These are phyloP conservation scores for Macaca mulatta DNA, from an alignment of 2,113 vertebrate species.

Conservation along the genomic window DNA sequence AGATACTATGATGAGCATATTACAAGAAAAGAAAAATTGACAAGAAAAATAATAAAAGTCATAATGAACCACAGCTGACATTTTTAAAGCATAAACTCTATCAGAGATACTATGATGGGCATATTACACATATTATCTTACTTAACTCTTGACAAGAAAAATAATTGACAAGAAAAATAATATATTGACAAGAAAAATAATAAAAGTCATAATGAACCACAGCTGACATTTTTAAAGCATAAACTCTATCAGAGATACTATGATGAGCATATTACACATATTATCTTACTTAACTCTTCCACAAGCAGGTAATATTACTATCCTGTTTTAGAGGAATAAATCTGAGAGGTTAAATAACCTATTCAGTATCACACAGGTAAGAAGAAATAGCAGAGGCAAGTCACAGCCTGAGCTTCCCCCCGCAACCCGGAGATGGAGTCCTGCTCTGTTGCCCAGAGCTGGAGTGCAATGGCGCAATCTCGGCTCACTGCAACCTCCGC, in stretches of 20 bases:
- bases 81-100: not conserved
- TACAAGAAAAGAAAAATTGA: too few relatives aligned
- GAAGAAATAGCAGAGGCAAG: not conserved
- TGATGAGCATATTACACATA: not conserved
- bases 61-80: not conserved
- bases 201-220: not conserved
- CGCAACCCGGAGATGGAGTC: too few relatives aligned
- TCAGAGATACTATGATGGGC: not conserved
- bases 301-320: not conserved
- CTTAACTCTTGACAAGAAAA: slow-evolving; percentile 42
- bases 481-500: too few relatives aligned
- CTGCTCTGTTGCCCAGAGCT: too few relatives aligned
- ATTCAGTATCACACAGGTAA: not conserved
- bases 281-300: not conserved
- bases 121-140: not conserved
- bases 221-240: not conserved
- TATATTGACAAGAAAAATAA: not conserved
- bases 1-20: not conserved
- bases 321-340: not conserved
- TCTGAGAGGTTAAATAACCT: not conserved
- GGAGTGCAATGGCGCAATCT: too few relatives aligned
- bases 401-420: not conserved
- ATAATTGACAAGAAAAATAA: too few relatives aligned
- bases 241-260: not conserved
- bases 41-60: not conserved